Evolutionary conservation across 2,113 vertebrate species (phyloP).

Genomic region (Noturus placidus): DNA sequence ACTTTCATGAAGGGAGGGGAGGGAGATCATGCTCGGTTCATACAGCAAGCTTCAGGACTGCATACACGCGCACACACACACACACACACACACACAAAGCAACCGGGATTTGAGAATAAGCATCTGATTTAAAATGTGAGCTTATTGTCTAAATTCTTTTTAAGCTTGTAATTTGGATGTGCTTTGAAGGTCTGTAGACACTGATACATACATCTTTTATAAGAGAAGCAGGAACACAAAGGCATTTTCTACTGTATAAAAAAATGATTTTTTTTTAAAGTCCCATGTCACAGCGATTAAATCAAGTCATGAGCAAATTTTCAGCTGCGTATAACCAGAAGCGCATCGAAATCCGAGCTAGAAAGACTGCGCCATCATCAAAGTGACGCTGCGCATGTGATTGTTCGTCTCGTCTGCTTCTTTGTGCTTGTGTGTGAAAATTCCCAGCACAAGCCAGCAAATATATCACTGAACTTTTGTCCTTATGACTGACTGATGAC

Average conservation of each 20-base stretch:
- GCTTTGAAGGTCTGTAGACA: conserved; percentile 40
- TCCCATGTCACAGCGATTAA: conserved; percentile 20
- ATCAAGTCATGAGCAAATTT: conserved; percentile 30
- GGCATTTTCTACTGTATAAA: conserved; percentile 11
- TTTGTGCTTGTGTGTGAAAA: conserved; percentile 50
- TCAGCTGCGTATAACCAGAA: conserved; percentile 24
- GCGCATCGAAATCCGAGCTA: background rate
- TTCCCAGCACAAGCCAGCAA: conserved; percentile 1
- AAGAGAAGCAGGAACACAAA: conserved; percentile 38
- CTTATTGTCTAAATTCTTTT: conserved; percentile 5
- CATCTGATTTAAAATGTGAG: background rate
- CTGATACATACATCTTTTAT: conserved; percentile 27
- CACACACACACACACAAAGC: conserved; percentile 40
- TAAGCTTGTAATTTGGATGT: conserved; percentile 19
- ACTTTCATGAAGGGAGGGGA: conserved; percentile 14
- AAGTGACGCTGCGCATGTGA: background rate
- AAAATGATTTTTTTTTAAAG: background rate
- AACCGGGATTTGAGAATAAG: background rate
- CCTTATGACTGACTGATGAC: background rate
- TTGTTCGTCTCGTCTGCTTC: conserved; percentile 34
- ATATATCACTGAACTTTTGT: background rate
- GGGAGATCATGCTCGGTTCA: conserved; percentile 65
- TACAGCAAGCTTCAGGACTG: conserved; percentile 59
- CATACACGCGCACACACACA: conserved; percentile 50
- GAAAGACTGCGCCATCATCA: background rate